Evolutionary conservation across 2,888 invertebrate species (phyloP).

Genomic region (Drosophila limbata): DNA sequence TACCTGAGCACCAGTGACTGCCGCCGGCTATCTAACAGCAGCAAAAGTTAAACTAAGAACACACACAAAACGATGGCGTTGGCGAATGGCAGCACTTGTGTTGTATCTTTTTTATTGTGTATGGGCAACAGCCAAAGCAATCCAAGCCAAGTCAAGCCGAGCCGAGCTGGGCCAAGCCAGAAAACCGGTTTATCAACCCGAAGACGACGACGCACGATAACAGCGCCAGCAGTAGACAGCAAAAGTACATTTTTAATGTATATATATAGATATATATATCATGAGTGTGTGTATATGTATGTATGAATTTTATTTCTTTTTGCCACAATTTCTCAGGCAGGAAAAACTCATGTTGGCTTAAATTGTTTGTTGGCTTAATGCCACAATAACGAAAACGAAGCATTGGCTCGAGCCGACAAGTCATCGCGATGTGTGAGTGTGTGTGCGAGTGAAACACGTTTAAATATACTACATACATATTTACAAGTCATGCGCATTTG

Average conservation of each 20-base stretch:
- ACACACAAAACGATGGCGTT: slow-evolving; percentile 23
- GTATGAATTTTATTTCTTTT: slow-evolving; percentile 31
- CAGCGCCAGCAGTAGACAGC: slow-evolving; percentile 53
- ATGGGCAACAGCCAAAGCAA: slow-evolving; percentile 20
- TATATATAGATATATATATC: slow-evolving; percentile 5
- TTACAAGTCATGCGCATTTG: slow-evolving; percentile 71
- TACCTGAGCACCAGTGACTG: slow-evolving; percentile 60
- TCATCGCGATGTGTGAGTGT: slow-evolving; percentile 16
- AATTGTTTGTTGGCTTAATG: slow-evolving; percentile 80
- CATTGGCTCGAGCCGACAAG: slow-evolving; percentile 62
- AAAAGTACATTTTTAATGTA: slow-evolving; percentile 65
- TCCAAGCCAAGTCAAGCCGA: slow-evolving; percentile 34
- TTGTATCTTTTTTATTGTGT: slow-evolving; percentile 39
- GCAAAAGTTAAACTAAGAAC: slow-evolving; percentile 53
- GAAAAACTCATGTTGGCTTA: slow-evolving; percentile 77
- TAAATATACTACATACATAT: slow-evolving; percentile 49
- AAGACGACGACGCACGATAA: slow-evolving; percentile 68
- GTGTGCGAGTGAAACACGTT: slow-evolving; percentile 59
- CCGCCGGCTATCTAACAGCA: slow-evolving; percentile 62
- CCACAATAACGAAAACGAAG: slow-evolving; percentile 70
- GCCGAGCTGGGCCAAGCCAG: slow-evolving; percentile 34
- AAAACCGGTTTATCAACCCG: slow-evolving; percentile 78
- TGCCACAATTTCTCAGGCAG: slow-evolving; percentile 74
- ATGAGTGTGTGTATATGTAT: slow-evolving; percentile 24
- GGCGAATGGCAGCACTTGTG: slow-evolving; percentile 42